Percentiles rank a stretch among this genome's conserved stretches.
Conservation (phyloP, 2,888 invertebrate genomes). For the Drosophila buzzatii region DNA sequence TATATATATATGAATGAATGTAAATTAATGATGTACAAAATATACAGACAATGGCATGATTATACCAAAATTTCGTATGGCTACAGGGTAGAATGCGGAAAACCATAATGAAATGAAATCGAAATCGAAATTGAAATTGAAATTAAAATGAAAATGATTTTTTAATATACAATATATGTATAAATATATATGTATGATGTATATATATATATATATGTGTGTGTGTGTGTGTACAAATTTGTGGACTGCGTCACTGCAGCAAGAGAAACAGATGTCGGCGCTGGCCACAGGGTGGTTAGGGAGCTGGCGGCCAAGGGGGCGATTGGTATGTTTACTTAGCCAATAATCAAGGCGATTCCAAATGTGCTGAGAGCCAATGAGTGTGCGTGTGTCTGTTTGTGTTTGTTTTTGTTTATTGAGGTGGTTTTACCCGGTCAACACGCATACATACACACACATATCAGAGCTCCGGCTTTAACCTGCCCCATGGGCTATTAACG, state of each 20-base stretch:
- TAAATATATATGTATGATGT: background rate
- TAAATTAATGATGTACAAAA: background rate
- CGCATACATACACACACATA: slow-evolving; percentile 9
- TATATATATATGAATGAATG: background rate
- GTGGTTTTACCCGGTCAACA: slow-evolving; percentile 45
- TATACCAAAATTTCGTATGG: background rate
- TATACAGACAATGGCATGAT: background rate
- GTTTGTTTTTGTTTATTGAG: slow-evolving; percentile 18
- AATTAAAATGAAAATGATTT: slow-evolving; percentile 42
- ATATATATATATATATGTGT: too few species aligned
- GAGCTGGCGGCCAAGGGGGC: background rate
- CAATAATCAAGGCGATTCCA: slow-evolving; percentile 48
- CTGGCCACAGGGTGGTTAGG: slow-evolving; percentile 1
- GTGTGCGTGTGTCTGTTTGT: slow-evolving; percentile 10
- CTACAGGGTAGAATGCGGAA: slow-evolving; percentile 10
- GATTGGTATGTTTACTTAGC: slow-evolving; percentile 49
- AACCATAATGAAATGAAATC: slow-evolving; percentile 36
- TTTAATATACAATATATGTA: slow-evolving; percentile 4
- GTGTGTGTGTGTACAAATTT: background rate
- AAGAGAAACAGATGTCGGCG: slow-evolving; percentile 37
- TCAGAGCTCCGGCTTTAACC: slow-evolving; percentile 19
- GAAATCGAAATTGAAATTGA: slow-evolving; percentile 48
- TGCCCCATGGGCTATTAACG: slow-evolving; percentile 41
- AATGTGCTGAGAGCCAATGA: slow-evolving; percentile 19
- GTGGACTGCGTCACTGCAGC: slow-evolving; percentile 42